Base-by-base conservation (phyloP, 2,888 invertebrate genomes). In the Drosophila subquinaria region DNA sequence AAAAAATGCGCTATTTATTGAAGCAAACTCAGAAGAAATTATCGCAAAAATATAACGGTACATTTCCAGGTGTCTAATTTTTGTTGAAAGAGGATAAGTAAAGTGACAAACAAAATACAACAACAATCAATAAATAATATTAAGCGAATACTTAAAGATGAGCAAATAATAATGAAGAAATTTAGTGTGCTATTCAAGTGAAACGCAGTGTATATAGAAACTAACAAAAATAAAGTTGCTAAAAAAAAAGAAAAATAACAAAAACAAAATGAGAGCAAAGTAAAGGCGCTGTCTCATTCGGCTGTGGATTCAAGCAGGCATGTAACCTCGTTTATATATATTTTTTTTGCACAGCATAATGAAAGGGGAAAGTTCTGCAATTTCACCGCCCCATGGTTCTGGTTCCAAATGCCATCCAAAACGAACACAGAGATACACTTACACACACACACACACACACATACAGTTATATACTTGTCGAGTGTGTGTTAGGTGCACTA, bases 361-460 rank as follows among this genome's bases (percentile, higher is more conserved):
- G 86, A 86, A 86, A 88, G 86, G 89, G 89, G 90, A 90, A 86
- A 86, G 87, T 89, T 86, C 64, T 90, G 81, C 84, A 89, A 83
- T 88, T 86, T 81, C 79, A 76, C 81, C 86, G 89, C 90, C 90
- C 68, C 80, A 74, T 90, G 79, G 81, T 81, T 90, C 84, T 74
- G 87, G 74, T 48, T 17, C 57, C 83, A 76, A 60, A 56, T 73
- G 84, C 75, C 81, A 75, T 66, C 72, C 71, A 71, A 81, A 66
- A 60, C 35, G 36, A 36, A 57, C 45, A 45, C 5, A 63, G 27
- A 42, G 4, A 38, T 9, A 48, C 50, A 43, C 17, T 17, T 17
- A 17, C 43, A 52, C 35, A 51, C 42, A 52, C 35, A 30, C 35
- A 47, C 35, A 35, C 36, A 52, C 27, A 52, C 33, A 63, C 20